These are phyloP conservation scores for Pseudomugil tenellus DNA, from an alignment of 2,797 vertebrate species.

Conservation along the genomic window DNA sequence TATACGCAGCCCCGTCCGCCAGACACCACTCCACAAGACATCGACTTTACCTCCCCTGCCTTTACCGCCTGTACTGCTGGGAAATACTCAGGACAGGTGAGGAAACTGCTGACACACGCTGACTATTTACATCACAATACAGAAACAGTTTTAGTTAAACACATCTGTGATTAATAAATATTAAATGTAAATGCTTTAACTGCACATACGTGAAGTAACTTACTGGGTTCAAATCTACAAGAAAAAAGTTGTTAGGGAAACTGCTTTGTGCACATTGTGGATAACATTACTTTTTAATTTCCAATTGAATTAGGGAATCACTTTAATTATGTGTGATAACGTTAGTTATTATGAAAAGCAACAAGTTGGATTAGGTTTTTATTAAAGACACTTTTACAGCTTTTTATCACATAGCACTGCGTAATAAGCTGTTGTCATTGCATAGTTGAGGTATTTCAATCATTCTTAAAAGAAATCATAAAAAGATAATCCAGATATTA, in stretches of 20 bases:
- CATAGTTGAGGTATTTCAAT: too few relatives aligned
- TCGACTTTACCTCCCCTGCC: slow-evolving; percentile 95
- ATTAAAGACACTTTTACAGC: too few relatives aligned
- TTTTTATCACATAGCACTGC: too few relatives aligned
- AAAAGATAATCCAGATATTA: too few relatives aligned
- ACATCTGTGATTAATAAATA: not conserved
- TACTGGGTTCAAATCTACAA: not conserved
- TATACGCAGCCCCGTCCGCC: slow-evolving; percentile 72
- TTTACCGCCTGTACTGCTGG: slow-evolving; percentile 91
- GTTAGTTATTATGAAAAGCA: not conserved
- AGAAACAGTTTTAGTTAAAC: not conserved
- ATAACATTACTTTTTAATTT: not conserved
- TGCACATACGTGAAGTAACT: not conserved
- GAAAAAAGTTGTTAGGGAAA: not conserved
- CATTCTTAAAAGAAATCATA: too few relatives aligned
- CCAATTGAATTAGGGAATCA: not conserved
- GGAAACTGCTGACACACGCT: slow-evolving; percentile 21
- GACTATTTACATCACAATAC: not conserved
- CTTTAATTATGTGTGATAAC: not conserved
- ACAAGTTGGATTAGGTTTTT: not conserved
- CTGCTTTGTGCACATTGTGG: not conserved
- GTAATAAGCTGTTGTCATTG: too few relatives aligned
- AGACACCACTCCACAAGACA: slow-evolving; percentile 87
- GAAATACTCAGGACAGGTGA: slow-evolving; percentile 95
- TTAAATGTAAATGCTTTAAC: not conserved